Conservation (phyloP, 2,888 invertebrate species). For the Xestobium rufovillosum region DNA sequence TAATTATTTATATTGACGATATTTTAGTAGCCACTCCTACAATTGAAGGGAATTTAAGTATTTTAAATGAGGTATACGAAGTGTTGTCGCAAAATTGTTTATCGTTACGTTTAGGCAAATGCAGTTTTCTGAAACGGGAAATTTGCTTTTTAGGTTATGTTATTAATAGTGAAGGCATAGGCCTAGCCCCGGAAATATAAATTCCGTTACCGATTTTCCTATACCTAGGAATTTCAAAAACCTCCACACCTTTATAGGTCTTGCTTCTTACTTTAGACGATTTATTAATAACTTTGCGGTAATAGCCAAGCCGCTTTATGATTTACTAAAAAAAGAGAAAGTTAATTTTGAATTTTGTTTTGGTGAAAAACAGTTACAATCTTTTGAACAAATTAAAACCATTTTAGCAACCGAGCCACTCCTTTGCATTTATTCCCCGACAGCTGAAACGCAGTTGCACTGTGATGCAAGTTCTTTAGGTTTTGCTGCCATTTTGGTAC, state of each 20-base stretch:
- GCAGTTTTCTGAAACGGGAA: conserved; percentile 22
- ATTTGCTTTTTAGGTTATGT: conserved; percentile 28
- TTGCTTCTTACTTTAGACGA: conserved; percentile 25
- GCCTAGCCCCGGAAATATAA: conserved; percentile 14
- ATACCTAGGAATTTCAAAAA: conserved; percentile 17
- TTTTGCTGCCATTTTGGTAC: conserved; percentile 25
- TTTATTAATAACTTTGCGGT: conserved; percentile 24
- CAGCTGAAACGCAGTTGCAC: no score
- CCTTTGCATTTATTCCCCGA: conserved; percentile 23
- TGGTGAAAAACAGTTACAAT: conserved; percentile 19
- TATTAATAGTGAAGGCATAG: conserved; percentile 19
- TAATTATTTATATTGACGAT: conserved; percentile 24
- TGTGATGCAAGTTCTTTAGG: conserved; percentile 28
- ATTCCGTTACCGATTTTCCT: conserved; percentile 19
- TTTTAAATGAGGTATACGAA: conserved; percentile 19
- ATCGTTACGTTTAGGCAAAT: conserved; percentile 25
- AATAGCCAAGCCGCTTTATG: conserved; percentile 24
- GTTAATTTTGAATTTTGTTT: conserved; percentile 19
- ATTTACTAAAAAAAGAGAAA: conserved; percentile 22
- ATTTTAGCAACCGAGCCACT: conserved; percentile 19
- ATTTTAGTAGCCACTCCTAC: conserved; percentile 20
- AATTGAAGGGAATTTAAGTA: conserved; percentile 19
- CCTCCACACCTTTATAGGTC: conserved; percentile 24
- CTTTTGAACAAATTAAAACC: conserved; percentile 22
- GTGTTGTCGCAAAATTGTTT: conserved; percentile 17